A percentile compares a stretch with the other conserved stretches of the same genome.
Evolutionary conservation across 2,888 invertebrate species (phyloP).

Genomic region (Oscheius sp.): DNA sequence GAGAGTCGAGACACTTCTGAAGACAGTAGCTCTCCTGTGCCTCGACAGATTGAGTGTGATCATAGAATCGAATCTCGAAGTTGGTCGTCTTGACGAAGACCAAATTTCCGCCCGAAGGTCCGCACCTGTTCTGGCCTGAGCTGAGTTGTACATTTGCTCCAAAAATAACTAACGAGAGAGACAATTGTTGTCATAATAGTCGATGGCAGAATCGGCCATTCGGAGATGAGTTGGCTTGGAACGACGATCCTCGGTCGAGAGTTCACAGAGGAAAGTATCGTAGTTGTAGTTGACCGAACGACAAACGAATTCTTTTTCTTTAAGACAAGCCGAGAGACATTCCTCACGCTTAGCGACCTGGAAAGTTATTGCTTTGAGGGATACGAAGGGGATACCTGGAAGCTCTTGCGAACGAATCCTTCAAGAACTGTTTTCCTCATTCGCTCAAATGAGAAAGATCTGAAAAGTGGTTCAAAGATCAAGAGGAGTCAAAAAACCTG

Average conservation of each 20-base stretch:
- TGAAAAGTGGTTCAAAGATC: too few species aligned
- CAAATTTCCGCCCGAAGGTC: conserved; percentile 69
- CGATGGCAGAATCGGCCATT: conserved; percentile 71
- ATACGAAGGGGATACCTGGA: conserved; percentile 61
- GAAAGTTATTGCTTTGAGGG: not conserved
- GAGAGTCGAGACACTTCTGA: conserved; percentile 70
- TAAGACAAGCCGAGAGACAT: conserved; percentile 74
- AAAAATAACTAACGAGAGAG: conserved; percentile 71
- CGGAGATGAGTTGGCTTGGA: conserved; percentile 73
- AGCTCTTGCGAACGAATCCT: conserved; percentile 72
- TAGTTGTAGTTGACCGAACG: conserved; percentile 74
- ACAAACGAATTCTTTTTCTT: conserved; percentile 73
- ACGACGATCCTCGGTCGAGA: conserved; percentile 74
- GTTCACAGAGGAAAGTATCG: conserved; percentile 71
- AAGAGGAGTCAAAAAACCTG: too few species aligned
- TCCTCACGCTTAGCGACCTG: conserved; percentile 72
- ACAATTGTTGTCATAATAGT: conserved; percentile 76
- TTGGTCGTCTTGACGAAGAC: conserved; percentile 70
- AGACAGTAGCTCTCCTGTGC: conserved; percentile 70
- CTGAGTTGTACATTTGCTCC: not conserved
- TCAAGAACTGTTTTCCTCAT: conserved; percentile 73
- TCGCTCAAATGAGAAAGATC: conserved; percentile 73
- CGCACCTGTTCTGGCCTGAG: conserved; percentile 69
- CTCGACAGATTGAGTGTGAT: conserved; percentile 70
- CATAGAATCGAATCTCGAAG: conserved; percentile 70